Base-by-base conservation (phyloP, 1,140 invertebrate genomes). In the Musca vetustissima region DNA sequence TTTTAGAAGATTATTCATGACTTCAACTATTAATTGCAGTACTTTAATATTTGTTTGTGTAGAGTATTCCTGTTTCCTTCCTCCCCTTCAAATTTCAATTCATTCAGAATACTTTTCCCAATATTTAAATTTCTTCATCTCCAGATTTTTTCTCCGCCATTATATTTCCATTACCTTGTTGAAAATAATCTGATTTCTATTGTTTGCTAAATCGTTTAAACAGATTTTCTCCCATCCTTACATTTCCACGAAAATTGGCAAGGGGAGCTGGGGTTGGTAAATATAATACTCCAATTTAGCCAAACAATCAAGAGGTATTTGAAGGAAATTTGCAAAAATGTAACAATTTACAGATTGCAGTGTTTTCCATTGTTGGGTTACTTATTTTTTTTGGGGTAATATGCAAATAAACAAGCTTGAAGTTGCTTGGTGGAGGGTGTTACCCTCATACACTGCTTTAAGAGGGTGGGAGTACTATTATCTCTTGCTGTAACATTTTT, bases 301-400 rank as follows among this genome's bases (percentile, higher is more conserved):
- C 25, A 59, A 43, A 61, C 57, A 61, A 65, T 65, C 64, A 65
- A 49, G 24, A 65, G 43, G 43, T 50, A 65, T 65, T 49, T 50
- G 32, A 65, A 48, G 36, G 7, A 43, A 48, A 48, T 24, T 49
- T 28, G 48, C 19, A 49, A 24, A 49, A 48, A 43, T 43, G 17
- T 61, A 61, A 15, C 25, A 21, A 19, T 24, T 53, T 53, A 53
- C 17, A 24, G 13, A 53, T 53, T 24, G 50, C n/a, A 53, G 17
- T 53, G 7, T 53, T 53, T 24, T 21, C 50, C 2, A 53, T 19
- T 7, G 50, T 7, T 53, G 17, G 17, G 1, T 21, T 43, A 43
- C 6, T 43, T 43, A 8, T 13, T 43, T 43, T 43, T 43, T 11
- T n/a, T n/a, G n/a, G n/a, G n/a, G 36, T 43, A 43, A 43, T 43